Evolutionary conservation across 1,140 invertebrate species (phyloP).

Genomic region (Reticulitermes speratus): DNA sequence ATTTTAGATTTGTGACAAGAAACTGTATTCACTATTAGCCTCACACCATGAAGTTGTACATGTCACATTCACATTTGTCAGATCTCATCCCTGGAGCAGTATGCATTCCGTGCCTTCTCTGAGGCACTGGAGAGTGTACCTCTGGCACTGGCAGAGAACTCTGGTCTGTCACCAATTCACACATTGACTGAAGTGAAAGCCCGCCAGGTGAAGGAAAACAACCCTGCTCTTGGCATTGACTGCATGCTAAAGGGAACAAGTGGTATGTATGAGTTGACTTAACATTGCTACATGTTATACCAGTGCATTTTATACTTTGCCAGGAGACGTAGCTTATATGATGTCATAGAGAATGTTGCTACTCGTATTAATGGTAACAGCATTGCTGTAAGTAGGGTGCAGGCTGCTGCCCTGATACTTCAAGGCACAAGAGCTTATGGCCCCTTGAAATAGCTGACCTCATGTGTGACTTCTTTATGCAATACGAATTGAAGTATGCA

Average conservation of each 20-base stretch:
- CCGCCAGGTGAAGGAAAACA: conserved; percentile 80
- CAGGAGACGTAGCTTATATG: neutral
- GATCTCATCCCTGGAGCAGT: conserved; percentile 93
- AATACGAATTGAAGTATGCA: too few relatives aligned
- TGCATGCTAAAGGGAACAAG: conserved; percentile 84
- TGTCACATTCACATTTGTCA: conserved; percentile 41
- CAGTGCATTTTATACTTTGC: neutral
- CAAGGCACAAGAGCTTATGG: too few relatives aligned
- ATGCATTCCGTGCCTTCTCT: conserved; percentile 93
- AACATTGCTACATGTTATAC: neutral
- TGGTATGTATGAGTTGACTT: conserved; percentile 51
- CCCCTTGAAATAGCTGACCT: too few relatives aligned
- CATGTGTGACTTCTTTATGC: too few relatives aligned
- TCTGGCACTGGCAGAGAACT: conserved; percentile 95
- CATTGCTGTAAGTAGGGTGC: too few relatives aligned
- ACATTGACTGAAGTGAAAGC: conserved; percentile 91
- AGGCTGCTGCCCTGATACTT: too few relatives aligned
- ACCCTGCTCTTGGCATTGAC: conserved; percentile 90
- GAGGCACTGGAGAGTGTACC: conserved; percentile 96
- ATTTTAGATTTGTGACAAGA: too few relatives aligned
- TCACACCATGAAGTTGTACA: neutral
- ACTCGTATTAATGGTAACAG: too few relatives aligned
- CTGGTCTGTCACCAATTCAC: conserved; percentile 89
- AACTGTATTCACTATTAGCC: too few relatives aligned
- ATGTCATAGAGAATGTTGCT: neutral